Percentiles rank a stretch among this genome's conserved stretches.
phyloP scores from a whole-genome alignment of 2,888 invertebrate genomes.

The Drosophila mayaguana region DNA sequence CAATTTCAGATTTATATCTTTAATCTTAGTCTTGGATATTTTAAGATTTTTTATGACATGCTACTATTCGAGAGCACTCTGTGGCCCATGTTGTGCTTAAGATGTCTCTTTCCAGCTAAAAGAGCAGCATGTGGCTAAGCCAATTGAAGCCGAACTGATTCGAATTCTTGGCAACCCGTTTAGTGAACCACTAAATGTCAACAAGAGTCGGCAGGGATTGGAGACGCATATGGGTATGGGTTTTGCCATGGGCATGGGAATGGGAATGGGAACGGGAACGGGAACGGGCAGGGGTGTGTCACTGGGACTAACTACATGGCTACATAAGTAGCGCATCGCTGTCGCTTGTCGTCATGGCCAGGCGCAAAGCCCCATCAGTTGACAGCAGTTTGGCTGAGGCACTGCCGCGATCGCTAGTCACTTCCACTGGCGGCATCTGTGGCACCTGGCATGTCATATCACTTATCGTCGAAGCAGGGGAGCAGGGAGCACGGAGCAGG shows the following conservation, averaged over 20 bases:
- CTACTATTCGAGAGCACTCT: not conserved
- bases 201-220: constrained; percentile 31
- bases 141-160: constrained; percentile 35
- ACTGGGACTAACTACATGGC: constrained; percentile 59
- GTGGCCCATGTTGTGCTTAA: constrained; percentile 1
- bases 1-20: not conserved
- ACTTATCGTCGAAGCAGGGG: constrained; percentile 59
- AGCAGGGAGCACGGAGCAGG: constrained; percentile 25
- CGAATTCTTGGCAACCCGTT: constrained; percentile 46
- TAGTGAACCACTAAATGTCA: constrained; percentile 57
- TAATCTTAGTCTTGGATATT: not conserved
- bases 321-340: constrained; percentile 71
- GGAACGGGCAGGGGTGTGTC: constrained; percentile 13
- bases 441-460: constrained; percentile 85
- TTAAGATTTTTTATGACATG: not conserved
- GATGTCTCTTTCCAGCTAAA: constrained; percentile 65
- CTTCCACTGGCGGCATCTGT: constrained; percentile 44
- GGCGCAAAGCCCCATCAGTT: constrained; percentile 72
- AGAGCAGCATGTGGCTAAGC: constrained; percentile 48
- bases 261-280: constrained; percentile 11
- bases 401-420: constrained; percentile 60
- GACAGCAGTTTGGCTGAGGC: constrained; percentile 64
- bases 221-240: constrained; percentile 7
- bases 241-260: not conserved
- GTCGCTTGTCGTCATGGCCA: constrained; percentile 72